Base-by-base conservation (phyloP, 2,797 vertebrate species). In the Morus bassanus region DNA sequence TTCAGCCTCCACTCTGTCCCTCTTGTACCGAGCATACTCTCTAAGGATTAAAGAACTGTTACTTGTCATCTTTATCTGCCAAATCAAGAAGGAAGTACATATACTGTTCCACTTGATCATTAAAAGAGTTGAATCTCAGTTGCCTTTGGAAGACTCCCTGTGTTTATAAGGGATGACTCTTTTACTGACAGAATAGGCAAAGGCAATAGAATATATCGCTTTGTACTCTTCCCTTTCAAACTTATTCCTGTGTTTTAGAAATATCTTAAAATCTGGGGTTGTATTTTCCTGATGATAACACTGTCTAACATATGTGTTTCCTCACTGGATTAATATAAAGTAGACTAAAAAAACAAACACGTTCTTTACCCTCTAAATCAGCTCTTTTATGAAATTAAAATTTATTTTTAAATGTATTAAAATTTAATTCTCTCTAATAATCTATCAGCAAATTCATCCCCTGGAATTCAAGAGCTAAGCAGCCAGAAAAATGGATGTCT, bases 11-110 rank as follows among this genome's bases (percentile, higher is more conserved):
- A 27, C 30, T 61, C 61, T 75, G 68, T 88, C 89, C 28, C 45
- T 89, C 79, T 81, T 68, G 75, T 28, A 68, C 23, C 30, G 6
- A 17, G 7, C 25, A 30, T 35, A 59, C 18, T 95, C 82, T 96
- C 56, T 83, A 74, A 91, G 79, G 76, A 94, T 89, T 96, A 92
- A 95, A 94, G 72, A 94, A 23, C 74, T 94, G 21, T 37, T 93
- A 81, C 59, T 93, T 94, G 73, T 94, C 90, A 94, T 85, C 79
- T 93, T 95, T 95, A 94, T 96, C 78, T 77, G 70, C 60, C 67
- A 89, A 95, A 94, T 95, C 88, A 96, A 75, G 94, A 96, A 86
- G 27, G 37, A 97, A 92, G 54, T 69, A 22, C 21, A 63, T 81
- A 50, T 30, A 68, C 43, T 67, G 43, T 54, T 84, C 39, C 31